Evolutionary conservation across 2,888 invertebrate species (phyloP).

Genomic region (Melanotus villosus): DNA sequence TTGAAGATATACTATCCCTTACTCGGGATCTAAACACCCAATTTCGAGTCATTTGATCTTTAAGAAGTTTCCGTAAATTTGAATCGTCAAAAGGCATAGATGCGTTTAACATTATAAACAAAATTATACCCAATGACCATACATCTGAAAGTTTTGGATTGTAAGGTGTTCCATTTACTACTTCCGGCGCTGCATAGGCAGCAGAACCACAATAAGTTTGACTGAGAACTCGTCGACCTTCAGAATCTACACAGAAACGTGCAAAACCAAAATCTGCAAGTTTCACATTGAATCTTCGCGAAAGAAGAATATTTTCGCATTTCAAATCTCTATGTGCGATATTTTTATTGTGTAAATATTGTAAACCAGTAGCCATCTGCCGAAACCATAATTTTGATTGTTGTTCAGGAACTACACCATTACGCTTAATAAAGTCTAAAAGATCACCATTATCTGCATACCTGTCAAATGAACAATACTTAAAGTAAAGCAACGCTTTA

Average conservation of each 20-base stretch:
- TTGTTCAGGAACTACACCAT: conserved; percentile 83
- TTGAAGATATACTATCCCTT: conserved; percentile 77
- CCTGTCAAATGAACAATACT: conserved; percentile 48
- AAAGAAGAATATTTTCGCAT: conserved; percentile 91
- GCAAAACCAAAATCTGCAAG: conserved; percentile 96
- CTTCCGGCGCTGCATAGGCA: conserved; percentile 96
- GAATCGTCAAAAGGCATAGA: conserved; percentile 96
- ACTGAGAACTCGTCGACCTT: conserved; percentile 84
- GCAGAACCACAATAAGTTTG: conserved; percentile 97
- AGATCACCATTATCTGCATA: conserved; percentile 93
- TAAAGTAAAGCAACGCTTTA: background rate
- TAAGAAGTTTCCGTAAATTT: conserved; percentile 84
- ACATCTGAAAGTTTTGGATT: conserved; percentile 92
- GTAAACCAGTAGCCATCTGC: conserved; percentile 87
- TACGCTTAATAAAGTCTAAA: conserved; percentile 84
- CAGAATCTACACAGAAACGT: conserved; percentile 81
- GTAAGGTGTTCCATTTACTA: conserved; percentile 90
- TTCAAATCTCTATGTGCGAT: conserved; percentile 95
- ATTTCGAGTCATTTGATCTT: conserved; percentile 86
- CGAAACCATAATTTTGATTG: conserved; percentile 88
- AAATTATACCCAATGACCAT: conserved; percentile 93
- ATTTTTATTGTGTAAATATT: conserved; percentile 87
- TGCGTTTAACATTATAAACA: conserved; percentile 95
- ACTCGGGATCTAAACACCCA: conserved; percentile 83
- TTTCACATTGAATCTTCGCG: conserved; percentile 90